Base-by-base conservation (phyloP, 2,888 invertebrate genomes). In the Nebria salina region DNA sequence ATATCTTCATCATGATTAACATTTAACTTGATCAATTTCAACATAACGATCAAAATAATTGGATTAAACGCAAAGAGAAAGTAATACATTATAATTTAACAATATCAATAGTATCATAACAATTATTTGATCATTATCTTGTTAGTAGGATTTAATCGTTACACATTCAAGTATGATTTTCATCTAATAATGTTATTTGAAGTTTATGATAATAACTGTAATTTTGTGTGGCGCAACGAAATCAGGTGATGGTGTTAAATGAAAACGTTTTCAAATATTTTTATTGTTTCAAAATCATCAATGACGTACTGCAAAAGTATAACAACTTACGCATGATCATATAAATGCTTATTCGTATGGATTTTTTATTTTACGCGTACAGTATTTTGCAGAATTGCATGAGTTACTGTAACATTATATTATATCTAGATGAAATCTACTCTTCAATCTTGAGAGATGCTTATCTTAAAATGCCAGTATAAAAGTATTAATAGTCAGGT, bases 341-440 rank as follows among this genome's bases (percentile, higher is more conserved):
- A 11, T 54, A 54, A 54, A 7, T 54, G 54, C 54, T 54, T 54
- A 54, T 8, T 54, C 8, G 26, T 70, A 70, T 26, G 25, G 25
- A 70, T 70, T 70, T 26, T 26, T 70, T 68, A 68, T 68, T 25
- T 70, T 11, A 25, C 13, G 25, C 70, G 13, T 11, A 26, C 25
- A 70, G 20, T 11, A 70, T 70, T 70, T 70, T 70, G 34, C 34
- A 25, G 25, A 70, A 25, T 26, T 70, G 70, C 70, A 34, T 15
- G 54, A 8, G 34, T 34, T 34, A 34, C 54, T 54, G 54, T 54
- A 34, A 34, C 34, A 34, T 34, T 34, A 34, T 34, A 34, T 34
- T 34, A 34, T 34, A 34, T 34, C 34, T 34, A 34, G 34, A 34
- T 34, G 34, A 34, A 34, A 34, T 34, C 34, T 34, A 34, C 5